A percentile compares a stretch with the other conserved stretches of the same genome.
phyloP scores from a whole-genome alignment of 2,888 invertebrate genomes.

The Disparrhopalites patrizii region DNA sequence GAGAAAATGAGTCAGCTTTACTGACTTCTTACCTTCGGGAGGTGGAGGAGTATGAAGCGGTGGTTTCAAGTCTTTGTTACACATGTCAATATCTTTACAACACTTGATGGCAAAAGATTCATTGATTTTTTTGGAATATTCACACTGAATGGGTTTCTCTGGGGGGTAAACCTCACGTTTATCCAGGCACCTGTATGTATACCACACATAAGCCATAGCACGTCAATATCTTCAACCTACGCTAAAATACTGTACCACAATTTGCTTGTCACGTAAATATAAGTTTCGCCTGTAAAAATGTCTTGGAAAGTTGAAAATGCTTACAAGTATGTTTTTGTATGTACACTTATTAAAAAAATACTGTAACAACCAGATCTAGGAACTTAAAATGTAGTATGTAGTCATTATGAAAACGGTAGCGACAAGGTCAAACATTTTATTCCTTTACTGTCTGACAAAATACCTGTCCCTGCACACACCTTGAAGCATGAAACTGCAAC shows the following conservation, averaged over 20 bases:
- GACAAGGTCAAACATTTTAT: too few species aligned
- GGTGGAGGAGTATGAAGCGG: slow-evolving; percentile 57
- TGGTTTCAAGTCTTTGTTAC: slow-evolving; percentile 68
- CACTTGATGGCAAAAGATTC: slow-evolving; percentile 74
- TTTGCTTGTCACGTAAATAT: not conserved
- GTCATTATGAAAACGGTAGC: not conserved
- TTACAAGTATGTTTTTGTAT: not conserved
- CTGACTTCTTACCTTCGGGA: slow-evolving; percentile 41
- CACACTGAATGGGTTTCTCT: slow-evolving; percentile 78
- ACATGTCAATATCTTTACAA: slow-evolving; percentile 70
- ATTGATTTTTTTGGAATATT: slow-evolving; percentile 69
- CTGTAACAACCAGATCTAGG: not conserved
- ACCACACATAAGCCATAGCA: slow-evolving; percentile 5
- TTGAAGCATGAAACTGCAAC: not conserved
- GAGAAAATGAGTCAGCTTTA: not conserved
- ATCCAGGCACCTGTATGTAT: slow-evolving; percentile 69
- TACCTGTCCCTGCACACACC: too few species aligned
- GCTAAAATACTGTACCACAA: too few species aligned
- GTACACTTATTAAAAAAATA: not conserved
- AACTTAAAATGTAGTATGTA: not conserved
- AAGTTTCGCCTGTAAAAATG: not conserved
- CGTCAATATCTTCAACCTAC: too few species aligned
- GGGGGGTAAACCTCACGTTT: slow-evolving; percentile 68
- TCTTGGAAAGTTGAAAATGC: too few species aligned
- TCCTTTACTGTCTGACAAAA: too few species aligned